These are phyloP conservation scores for Pteria penguin DNA, from an alignment of 2,888 invertebrate species.

Conservation along the genomic window DNA sequence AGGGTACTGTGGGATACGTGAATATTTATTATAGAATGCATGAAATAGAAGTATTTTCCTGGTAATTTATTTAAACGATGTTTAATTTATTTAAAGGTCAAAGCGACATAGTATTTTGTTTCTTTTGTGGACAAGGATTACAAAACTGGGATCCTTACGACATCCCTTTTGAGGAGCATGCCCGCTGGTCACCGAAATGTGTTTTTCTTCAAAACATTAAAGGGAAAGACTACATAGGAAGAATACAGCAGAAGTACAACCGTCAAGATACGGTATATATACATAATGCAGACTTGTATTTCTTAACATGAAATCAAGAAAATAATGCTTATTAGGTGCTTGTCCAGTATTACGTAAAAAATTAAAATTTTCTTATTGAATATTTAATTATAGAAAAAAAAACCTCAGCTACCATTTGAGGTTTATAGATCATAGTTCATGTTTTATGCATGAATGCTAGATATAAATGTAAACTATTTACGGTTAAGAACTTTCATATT, in stretches of 20 bases:
- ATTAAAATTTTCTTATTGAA: too few species aligned
- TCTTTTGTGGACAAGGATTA: slow-evolving; percentile 17
- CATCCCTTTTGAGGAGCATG: slow-evolving; percentile 9
- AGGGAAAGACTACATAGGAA: slow-evolving; percentile 2
- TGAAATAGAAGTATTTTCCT: not conserved
- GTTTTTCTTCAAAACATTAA: slow-evolving; percentile 2
- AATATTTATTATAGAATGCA: too few species aligned
- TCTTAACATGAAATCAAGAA: too few species aligned
- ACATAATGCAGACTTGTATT: not conserved
- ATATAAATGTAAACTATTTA: too few species aligned
- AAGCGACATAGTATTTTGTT: slow-evolving; percentile 1
- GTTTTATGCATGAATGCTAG: too few species aligned
- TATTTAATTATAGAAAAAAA: too few species aligned
- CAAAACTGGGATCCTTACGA: slow-evolving; percentile 9
- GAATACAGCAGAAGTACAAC: not conserved
- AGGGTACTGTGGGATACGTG: too few species aligned
- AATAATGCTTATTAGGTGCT: too few species aligned
- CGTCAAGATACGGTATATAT: slow-evolving; percentile 1
- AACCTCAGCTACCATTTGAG: too few species aligned
- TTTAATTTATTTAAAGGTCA: not conserved
- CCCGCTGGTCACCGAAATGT: slow-evolving; percentile 13
- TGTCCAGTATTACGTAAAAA: too few species aligned
- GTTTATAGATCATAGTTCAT: too few species aligned
- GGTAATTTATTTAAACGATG: not conserved
- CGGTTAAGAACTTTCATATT: too few species aligned